Evolutionary conservation across 2,888 invertebrate species (phyloP), one percentile per base, ranked within the genome.

Genomic region (Himalopsyche anomala): DNA sequence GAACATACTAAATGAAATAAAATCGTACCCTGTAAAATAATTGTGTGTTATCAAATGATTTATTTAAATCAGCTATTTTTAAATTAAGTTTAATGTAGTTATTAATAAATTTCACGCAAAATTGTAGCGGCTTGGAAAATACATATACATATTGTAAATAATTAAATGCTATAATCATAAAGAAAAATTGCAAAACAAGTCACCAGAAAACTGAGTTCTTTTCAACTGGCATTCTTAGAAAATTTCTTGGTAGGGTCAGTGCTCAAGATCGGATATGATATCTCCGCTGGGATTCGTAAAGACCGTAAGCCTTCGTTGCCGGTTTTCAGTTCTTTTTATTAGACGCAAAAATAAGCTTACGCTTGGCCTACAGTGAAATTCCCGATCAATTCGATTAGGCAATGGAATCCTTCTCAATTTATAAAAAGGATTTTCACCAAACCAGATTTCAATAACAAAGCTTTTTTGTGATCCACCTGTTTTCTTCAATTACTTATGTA

Each of bases 241-340:
- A 15, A 12, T 38, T 74, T 36, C 74, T 74, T 12, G 36, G 38
- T 19, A 12, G 12, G 38, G 74, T 74, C 74, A 74, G 19, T 12
- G 74, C 5, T 74, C 38, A 11, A 74, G 12, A 74, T 74, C 74
- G 74, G 74, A 74, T 74, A 74, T 74, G 36, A 74, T 28, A 36
- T 15, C 36, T 19, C 74, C 36, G 38, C 74, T n/a, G 74, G 74
- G 74, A 74, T 36, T 74, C 74, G 74, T 36, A 74, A 74, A 69
- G 28, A 12, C 69, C 69, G 69, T 69, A 69, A 38, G 38, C 74
- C n/a, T 3, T 4, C 36, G 74, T 12, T 36, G 74, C 38, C 36
- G 28, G 12, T 74, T 74, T 62, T 74, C 38, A 74, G 74, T 74
- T 74, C 74, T 15, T 74, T 74, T 74, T 74, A 74, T 74, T 36